Percentiles rank a stretch among this genome's conserved stretches.
phyloP scores from a whole-genome alignment of 2,113 vertebrate genomes.

The Maccullochella peelii region DNA sequence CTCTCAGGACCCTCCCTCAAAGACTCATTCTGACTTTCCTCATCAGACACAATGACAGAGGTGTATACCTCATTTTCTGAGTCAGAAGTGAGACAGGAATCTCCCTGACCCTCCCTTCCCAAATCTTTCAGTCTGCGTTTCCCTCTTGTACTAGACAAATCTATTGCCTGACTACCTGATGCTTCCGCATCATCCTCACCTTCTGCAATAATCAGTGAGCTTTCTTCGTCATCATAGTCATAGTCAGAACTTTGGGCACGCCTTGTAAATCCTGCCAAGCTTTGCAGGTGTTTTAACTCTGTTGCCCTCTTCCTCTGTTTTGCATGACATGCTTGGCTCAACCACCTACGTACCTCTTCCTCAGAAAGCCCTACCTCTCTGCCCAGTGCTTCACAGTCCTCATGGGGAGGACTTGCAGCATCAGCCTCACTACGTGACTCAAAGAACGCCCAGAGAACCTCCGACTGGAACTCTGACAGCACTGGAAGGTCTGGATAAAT shows the following conservation, averaged over 20 bases:
- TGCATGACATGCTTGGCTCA: slow-evolving; percentile 75
- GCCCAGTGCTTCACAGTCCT: slow-evolving; percentile 85
- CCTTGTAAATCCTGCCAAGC: slow-evolving; percentile 11
- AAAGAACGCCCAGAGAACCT: slow-evolving; percentile 86
- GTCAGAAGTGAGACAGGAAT: slow-evolving; percentile 84
- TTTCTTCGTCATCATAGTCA: slow-evolving; percentile 81
- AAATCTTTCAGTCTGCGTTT: slow-evolving; percentile 60
- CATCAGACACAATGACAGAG: slow-evolving; percentile 85
- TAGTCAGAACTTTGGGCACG: slow-evolving; percentile 55
- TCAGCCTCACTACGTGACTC: slow-evolving; percentile 84
- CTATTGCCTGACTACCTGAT: slow-evolving; percentile 78
- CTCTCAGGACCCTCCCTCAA: slow-evolving; percentile 74
- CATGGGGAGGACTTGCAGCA: slow-evolving; percentile 81
- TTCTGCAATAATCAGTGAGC: slow-evolving; percentile 82
- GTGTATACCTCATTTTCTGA: slow-evolving; percentile 85
- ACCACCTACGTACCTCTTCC: slow-evolving; percentile 83
- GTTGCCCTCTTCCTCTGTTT: slow-evolving; percentile 73
- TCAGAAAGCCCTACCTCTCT: slow-evolving; percentile 84
- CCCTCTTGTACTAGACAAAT: slow-evolving; percentile 78
- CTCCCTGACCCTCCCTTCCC: slow-evolving; percentile 70
- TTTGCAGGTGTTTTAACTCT: slow-evolving; percentile 30
- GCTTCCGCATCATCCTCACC: slow-evolving; percentile 75
- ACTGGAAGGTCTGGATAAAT: slow-evolving; percentile 68
- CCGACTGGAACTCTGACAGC: slow-evolving; percentile 85
- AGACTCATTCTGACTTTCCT: slow-evolving; percentile 82